Conservation (phyloP, 2,113 vertebrate genomes). For the Xenopus tropicalis region UCB_Xtro_10.0 CM004445.2:17270501-17271000, state of each 20-base stretch:
- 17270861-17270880: no score
- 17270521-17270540: background rate
- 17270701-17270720: slow-evolving; percentile 7
- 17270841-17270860: background rate
- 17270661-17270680: slow-evolving; percentile 30
- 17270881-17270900: no score
- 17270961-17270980: no score
- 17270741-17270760: background rate
- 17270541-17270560: background rate
- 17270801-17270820: background rate
- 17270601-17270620: background rate
- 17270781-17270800: background rate
- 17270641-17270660: slow-evolving; percentile 22
- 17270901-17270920: no score
- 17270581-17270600: background rate
- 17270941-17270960: no score
- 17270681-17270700: slow-evolving; percentile 9
- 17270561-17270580: background rate
- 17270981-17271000: no score
- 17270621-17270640: slow-evolving; percentile 20
- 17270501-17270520: no score
- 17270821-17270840: background rate
- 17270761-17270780: slow-evolving; percentile 1
- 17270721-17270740: slow-evolving; percentile 3
- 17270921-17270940: no score